Base-by-base conservation (phyloP, 2,113 vertebrate species). In the Spheniscus mendiculus region DNA sequence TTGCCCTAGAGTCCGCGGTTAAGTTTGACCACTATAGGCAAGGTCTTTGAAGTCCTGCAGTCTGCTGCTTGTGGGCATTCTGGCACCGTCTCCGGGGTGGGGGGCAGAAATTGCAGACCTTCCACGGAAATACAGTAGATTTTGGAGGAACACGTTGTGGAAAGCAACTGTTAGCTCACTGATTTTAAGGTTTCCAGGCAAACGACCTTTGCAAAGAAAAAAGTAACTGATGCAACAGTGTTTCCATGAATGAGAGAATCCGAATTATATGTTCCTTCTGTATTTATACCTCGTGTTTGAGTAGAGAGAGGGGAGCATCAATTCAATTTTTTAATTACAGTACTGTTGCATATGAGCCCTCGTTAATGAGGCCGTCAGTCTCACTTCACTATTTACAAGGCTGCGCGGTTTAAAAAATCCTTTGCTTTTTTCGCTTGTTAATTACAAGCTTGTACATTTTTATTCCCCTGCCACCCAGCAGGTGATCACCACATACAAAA, bases 1-100 rank as follows among this genome's bases (percentile, higher is more conserved):
- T 6, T 47, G 20, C 10, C 5, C 0, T 2, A 34, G 15, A 58
- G 10, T 10, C 71, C 62, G 63, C 32, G 22, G 11, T 9, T 9
- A 52, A 47, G 13, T 61, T 25, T 47, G 29, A 29, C 29, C 40
- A 8, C 53, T 67, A 0, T 0, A 30, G 29, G 26, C 50, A 62
- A 86, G 14, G 20, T 29, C 63, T 71, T 79, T 27, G 3, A 47
- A 53, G 38, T 34, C 20, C 25, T 34, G 13, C 36, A 34, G 17
- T 12, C 56, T 52, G 32, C 59, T 78, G 19, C 4, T 19, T 45
- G n/a, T 25, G 18, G 23, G 38, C 30, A 23, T 52, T 72, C 25
- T 25, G 12, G 14, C 45, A 11, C 3, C 1, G 11, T 19, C 53
- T 12, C 30, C 2, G 13, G 10, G 20, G 20, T 8, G 20, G 12